Percentiles rank a stretch among this genome's conserved stretches.
Conservation (phyloP, 2,888 invertebrate genomes). For the Napeogenes sylphis region DNA sequence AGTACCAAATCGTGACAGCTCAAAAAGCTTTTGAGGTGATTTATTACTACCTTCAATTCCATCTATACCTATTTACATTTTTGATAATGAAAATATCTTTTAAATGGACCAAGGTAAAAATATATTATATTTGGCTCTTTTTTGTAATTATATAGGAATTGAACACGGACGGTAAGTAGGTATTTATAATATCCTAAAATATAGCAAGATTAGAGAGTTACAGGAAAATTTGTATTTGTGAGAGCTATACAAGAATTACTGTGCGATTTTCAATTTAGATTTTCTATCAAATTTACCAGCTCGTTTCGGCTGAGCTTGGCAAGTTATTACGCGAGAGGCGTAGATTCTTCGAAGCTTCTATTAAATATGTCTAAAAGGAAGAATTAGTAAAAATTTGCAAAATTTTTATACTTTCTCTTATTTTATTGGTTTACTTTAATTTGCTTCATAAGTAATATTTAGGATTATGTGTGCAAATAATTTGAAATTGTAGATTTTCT, state of each 20-base stretch:
- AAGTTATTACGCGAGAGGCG: slow-evolving; percentile 32
- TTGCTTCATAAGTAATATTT: no score
- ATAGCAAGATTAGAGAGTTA: slow-evolving; percentile 28
- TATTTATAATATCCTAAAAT: no score
- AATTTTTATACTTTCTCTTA: no score
- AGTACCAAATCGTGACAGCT: slow-evolving; percentile 1
- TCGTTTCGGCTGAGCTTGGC: slow-evolving; percentile 33
- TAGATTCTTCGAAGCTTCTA: slow-evolving; percentile 9
- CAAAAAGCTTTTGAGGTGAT: slow-evolving; percentile 2
- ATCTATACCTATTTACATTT: slow-evolving; percentile 2
- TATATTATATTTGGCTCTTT: not conserved
- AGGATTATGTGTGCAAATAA: no score
- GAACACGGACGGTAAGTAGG: no score
- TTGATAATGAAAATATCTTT: not conserved
- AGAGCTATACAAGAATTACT: slow-evolving; percentile 45
- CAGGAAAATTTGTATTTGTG: slow-evolving; percentile 35
- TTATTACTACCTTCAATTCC: slow-evolving; percentile 1
- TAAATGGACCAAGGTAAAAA: not conserved
- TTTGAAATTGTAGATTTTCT: no score
- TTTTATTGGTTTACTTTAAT: no score
- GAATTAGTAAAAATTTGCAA: not conserved
- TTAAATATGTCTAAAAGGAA: slow-evolving; percentile 8
- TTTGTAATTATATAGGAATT: no score
- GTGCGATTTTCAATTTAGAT: slow-evolving; percentile 51
- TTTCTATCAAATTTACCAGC: slow-evolving; percentile 51